Base-by-base conservation (phyloP, 64 coral and sea anemone species). In the Montipora capricornis region DNA sequence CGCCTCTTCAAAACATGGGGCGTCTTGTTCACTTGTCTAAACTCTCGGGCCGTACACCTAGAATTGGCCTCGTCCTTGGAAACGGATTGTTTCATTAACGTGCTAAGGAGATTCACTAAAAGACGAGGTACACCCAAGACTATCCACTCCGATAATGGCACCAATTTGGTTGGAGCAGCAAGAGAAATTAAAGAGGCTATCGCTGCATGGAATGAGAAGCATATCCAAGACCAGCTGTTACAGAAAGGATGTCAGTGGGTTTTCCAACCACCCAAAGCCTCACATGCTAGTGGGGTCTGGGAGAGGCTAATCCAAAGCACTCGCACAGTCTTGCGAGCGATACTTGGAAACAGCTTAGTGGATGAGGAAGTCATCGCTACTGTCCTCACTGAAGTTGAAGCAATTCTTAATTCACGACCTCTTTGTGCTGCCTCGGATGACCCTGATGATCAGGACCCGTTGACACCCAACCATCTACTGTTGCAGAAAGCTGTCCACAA, bases 341-440 rank as follows among this genome's bases (percentile, higher is more conserved):
- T 93, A 14, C 83, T 93, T 24, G 73, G 73, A 20, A 64, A 88
- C 79, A 73, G 75, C 60, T 50, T 88, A 17, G 86, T 89, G 8
- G 78, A 94, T 20, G 76, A 88, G 53, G 53, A 57, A 57, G 53
- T 57, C 59, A 29, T 69, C 44, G 68, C 13, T 8, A 94, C 92
- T 53, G 92, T 94, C 8, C 49, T 94, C 44, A 89, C 86, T 50
- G 92, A 94, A 61, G 86, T 89, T 14, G 76, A 94, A 22, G 71
- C 84, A 1, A 88, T 95, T 67, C 79, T 95, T 17, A 95, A 90
- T 60, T 89, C 87, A 4, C 89, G 93, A 80, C 87, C 93, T 10
- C 55, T 94, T 37, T 89, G 87, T 83, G 78, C 87, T 64, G 87
- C 79, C 51, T 94, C 93, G 89, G 92, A 94, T 89, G 87, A 94